Evolutionary conservation across 2,888 invertebrate genomes (phyloP), one percentile per base, ranked within the genome.

Genomic region (Drosophila longiperda): DNA sequence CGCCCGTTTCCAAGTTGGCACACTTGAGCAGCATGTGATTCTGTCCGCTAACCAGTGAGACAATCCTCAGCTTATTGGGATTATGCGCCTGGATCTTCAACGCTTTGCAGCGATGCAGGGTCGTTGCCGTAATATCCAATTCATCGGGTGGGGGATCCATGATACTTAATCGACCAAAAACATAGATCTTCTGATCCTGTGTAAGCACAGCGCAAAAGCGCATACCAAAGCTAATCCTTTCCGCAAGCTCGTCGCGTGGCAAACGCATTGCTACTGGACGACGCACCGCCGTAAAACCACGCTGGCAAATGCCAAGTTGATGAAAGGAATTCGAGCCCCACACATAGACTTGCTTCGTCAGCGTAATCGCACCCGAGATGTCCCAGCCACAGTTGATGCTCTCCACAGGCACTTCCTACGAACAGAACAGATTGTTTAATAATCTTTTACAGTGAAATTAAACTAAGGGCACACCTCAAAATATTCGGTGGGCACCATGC

Each of bases 271-370:
- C 79, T 73, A 92, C 78, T n/a, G 93, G 93, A 11, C 87, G 78
- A 5, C 90, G 88, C 11, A 93, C 93, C 7, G 91, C 82, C 38
- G 83, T 85, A 54, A 93, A 93, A 15, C 92, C 92, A 1, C 92
- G 90, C 60, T 92, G 92, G 91, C 94, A 95, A 36, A 96, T 93
- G 17, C 97, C 97, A 62, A 97, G 93, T 90, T 97, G 97, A 26
- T 97, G 96, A 91, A 95, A 95, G 72, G 94, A 94, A 92, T 97
- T 97, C 29, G 97, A 96, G 7, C 98, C 98, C 97, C 97, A 98
- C 3, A 96, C 95, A 93, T 95, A 96, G 2, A 97, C 92, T 63
- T 95, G 94, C 55, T 96, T 95, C 75, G 95, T 94, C 87, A 95
- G 94, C 32, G 96, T 95, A 26, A 97, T 94, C 49, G 96, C 97